Percentiles rank a stretch among this genome's conserved stretches.
These are phyloP conservation scores for Eufriesea mexicana DNA, from an alignment of 1,140 invertebrate genomes.

Conservation along the genomic window DNA sequence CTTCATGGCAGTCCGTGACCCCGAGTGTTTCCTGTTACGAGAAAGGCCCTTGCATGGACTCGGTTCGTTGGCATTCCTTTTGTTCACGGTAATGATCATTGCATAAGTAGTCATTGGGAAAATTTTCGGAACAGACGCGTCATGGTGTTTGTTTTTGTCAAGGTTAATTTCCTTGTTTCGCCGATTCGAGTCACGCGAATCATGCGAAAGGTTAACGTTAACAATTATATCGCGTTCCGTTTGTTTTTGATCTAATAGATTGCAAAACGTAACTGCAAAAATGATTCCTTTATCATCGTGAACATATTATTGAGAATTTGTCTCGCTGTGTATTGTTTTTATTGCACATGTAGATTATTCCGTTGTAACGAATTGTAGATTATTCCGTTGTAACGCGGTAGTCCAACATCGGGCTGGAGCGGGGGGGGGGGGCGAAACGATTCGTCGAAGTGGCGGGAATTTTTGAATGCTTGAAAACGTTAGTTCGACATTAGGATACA, in stretches of 20 bases:
- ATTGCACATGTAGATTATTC: too few species aligned
- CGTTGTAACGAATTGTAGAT: too few species aligned
- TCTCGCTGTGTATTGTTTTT: not conserved
- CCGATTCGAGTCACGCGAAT: not conserved
- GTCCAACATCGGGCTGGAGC: too few species aligned
- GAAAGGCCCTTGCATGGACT: constrained; percentile 53
- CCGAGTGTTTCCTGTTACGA: constrained; percentile 60
- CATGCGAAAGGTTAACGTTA: too few species aligned
- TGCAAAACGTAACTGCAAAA: not conserved
- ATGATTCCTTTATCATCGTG: too few species aligned
- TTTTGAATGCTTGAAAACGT: not conserved
- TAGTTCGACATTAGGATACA: too few species aligned
- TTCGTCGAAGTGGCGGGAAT: not conserved
- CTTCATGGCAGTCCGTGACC: constrained; percentile 55
- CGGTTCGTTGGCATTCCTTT: constrained; percentile 45
- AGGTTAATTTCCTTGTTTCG: too few species aligned
- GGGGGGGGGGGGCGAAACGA: not conserved
- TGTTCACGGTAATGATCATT: constrained; percentile 29
- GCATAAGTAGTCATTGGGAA: constrained; percentile 13
- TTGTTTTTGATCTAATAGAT: not conserved
- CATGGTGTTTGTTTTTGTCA: not conserved
- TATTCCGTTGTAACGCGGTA: too few species aligned
- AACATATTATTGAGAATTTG: not conserved
- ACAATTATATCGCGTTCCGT: not conserved
- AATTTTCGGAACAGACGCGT: not conserved